Evolutionary conservation across 2,113 vertebrate species (phyloP).

Genomic region (Nothoprocta perdicaria): DNA sequence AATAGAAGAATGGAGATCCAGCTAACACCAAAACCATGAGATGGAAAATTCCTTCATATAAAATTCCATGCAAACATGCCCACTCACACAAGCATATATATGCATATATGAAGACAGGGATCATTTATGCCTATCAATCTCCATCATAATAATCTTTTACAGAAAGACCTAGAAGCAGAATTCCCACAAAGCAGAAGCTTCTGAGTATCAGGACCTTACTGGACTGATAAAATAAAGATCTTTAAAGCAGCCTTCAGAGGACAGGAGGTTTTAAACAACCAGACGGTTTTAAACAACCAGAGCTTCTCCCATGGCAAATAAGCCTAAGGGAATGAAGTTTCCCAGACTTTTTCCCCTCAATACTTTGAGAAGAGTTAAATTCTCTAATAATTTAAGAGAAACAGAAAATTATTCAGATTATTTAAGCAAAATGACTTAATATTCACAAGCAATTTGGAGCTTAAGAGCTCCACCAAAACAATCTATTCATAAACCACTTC

Average conservation of each 20-base stretch:
- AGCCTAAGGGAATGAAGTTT: neutral
- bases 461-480: constrained; percentile 58
- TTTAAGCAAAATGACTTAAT: constrained; percentile 50
- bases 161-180: neutral
- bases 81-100: neutral
- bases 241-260: neutral
- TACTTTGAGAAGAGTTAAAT: constrained; percentile 25
- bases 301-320: neutral
- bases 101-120: rapidly evolving
- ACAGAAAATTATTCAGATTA: constrained; percentile 45
- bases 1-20: neutral
- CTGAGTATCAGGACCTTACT: neutral
- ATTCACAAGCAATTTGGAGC: no score
- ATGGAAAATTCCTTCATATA: neutral
- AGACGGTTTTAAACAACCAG: neutral
- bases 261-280: neutral
- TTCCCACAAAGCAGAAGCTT: neutral
- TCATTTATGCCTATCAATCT: neutral
- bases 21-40: neutral
- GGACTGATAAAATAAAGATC: neutral
- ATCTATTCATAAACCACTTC: constrained; percentile 37
- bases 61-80: neutral
- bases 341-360: neutral
- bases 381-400: neutral
- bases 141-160: neutral